Conservation (phyloP, 2,797 vertebrate genomes). For the Acanthurus tractus region DNA sequence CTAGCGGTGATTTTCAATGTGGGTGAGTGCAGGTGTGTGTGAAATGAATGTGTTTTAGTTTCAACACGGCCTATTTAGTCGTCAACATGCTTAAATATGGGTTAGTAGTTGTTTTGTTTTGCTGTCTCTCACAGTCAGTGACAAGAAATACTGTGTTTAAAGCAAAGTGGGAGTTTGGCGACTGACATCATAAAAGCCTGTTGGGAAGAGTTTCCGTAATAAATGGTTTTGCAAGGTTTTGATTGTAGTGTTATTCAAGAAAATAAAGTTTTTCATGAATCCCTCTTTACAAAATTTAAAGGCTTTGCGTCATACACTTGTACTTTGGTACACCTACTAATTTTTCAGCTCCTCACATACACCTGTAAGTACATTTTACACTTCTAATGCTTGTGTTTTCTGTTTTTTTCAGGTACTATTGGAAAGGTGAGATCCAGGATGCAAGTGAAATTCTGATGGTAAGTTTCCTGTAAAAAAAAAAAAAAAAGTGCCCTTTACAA, state of each 20-base stretch:
- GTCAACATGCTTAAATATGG: background rate
- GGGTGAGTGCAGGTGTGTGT: conserved; percentile 5
- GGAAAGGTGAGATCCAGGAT: conserved; percentile 92
- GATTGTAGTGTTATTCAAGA: background rate
- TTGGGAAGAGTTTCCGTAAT: conserved; percentile 2
- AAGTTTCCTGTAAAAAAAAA: conserved; percentile 62
- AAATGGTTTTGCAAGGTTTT: background rate
- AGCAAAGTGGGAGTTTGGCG: conserved; percentile 20
- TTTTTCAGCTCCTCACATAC: background rate
- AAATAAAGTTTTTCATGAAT: background rate
- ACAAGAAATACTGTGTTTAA: conserved; percentile 8
- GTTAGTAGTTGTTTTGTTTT: background rate
- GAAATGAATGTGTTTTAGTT: background rate
- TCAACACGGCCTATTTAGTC: conserved; percentile 7
- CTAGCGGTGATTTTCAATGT: background rate
- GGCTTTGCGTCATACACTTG: background rate
- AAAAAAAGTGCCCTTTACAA: background rate
- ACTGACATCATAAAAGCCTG: conserved; percentile 33
- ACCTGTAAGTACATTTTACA: background rate
- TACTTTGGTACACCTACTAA: no score
- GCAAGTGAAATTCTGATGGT: conserved; percentile 90
- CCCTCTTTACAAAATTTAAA: background rate
- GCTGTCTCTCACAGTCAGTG: background rate
- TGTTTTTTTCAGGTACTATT: conserved; percentile 86
- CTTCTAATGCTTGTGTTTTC: background rate